phyloP scores from a whole-genome alignment of 2,888 invertebrate species.

The Prosopocoilus inquinatus region DNA sequence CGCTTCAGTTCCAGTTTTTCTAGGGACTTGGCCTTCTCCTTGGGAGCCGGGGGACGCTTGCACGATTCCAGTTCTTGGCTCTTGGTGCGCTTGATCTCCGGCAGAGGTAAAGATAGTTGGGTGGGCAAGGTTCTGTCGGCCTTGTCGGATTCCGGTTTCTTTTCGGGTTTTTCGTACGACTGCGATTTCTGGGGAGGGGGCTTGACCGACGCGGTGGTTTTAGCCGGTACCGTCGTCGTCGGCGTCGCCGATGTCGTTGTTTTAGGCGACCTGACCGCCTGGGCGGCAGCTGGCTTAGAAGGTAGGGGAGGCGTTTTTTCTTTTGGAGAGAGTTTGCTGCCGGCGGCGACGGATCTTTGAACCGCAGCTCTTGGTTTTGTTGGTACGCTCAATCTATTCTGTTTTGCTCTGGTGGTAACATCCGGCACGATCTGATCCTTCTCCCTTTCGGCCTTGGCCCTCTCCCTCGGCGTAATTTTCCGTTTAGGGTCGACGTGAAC shows the following conservation, averaged over 20 bases:
- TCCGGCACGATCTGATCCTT: conserved; percentile 52
- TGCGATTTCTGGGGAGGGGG: conserved; percentile 48
- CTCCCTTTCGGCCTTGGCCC: conserved; percentile 36
- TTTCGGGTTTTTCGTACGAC: conserved; percentile 49
- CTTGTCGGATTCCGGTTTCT: conserved; percentile 16
- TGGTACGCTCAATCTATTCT: conserved; percentile 18
- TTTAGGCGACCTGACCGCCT: conserved; percentile 14
- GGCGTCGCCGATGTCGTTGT: conserved; percentile 36
- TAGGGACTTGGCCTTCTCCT: conserved; percentile 68
- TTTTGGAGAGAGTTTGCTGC: conserved; percentile 7
- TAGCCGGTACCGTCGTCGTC: conserved; percentile 28
- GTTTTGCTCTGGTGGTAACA: conserved; percentile 32
- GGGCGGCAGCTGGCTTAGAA: conserved; percentile 11
- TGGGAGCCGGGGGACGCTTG: conserved; percentile 53
- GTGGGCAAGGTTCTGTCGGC: conserved; percentile 31
- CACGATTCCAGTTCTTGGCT: conserved; percentile 61
- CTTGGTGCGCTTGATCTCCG: conserved; percentile 57
- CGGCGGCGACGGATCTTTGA: conserved; percentile 7
- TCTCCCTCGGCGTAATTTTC: conserved; percentile 16
- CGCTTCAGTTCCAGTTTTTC: conserved; percentile 64
- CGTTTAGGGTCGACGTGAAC: background rate
- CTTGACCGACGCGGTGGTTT: conserved; percentile 20
- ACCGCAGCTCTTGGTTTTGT: conserved; percentile 22
- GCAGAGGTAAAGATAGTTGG: conserved; percentile 35
- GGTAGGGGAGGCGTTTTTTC: conserved; percentile 11